A percentile compares a stretch with the other conserved stretches of the same genome.
These are phyloP conservation scores for Tupaia chinensis DNA, from an alignment of 2,113 vertebrate species.

Conservation along the genomic window DNA sequence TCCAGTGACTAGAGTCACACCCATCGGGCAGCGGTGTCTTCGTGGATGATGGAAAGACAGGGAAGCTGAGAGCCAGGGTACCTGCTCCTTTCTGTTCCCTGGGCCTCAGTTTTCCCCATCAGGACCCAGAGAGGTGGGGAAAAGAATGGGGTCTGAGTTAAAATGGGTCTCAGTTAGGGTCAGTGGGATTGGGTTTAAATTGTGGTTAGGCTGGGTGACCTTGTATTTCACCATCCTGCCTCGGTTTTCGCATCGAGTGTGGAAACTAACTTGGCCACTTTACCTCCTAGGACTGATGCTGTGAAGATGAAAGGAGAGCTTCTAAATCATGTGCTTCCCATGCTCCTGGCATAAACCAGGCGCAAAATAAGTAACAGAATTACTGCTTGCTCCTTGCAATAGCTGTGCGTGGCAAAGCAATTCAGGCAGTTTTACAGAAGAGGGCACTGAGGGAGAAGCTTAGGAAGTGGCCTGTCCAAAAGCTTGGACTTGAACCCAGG, in stretches of 20 bases:
- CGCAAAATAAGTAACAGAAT: not conserved
- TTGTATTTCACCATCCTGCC: not conserved
- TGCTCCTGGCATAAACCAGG: not conserved
- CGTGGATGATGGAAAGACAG: not conserved
- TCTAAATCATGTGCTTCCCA: not conserved
- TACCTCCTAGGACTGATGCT: not conserved
- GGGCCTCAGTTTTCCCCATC: not conserved
- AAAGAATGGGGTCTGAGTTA: not conserved
- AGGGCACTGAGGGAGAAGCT: not conserved
- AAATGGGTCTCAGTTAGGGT: not conserved
- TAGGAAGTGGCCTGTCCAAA: not conserved
- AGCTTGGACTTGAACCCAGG: not conserved
- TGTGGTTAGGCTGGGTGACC: not conserved
- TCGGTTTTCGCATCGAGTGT: constrained; percentile 13
- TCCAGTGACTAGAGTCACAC: not conserved
- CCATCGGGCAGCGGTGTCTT: not conserved
- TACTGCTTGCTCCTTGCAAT: not conserved
- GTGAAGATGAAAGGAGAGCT: not conserved
- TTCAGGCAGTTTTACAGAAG: not conserved
- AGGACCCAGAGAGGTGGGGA: not conserved
- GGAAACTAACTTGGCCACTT: not conserved
- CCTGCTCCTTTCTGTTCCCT: not conserved
- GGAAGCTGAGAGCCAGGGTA: not conserved
- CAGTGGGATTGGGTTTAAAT: not conserved
- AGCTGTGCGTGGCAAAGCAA: not conserved